Evolutionary conservation across 2,888 invertebrate species (phyloP).

Genomic region (Nymphalis polychloros): DNA sequence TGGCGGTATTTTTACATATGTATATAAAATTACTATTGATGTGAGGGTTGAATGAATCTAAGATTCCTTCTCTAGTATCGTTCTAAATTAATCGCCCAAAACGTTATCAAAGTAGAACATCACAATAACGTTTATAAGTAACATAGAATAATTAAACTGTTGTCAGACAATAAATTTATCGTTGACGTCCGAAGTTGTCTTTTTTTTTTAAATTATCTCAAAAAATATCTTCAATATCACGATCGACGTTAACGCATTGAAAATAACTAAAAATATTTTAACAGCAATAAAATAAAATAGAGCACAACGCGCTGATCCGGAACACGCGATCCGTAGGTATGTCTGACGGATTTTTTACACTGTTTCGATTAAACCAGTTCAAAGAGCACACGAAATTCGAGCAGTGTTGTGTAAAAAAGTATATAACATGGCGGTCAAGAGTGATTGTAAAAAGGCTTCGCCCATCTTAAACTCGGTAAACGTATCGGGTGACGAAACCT

Average conservation of each 20-base stretch:
- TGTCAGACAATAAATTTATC: neutral
- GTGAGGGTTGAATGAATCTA: too few relatives aligned
- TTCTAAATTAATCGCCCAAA: too few relatives aligned
- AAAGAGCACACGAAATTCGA: conserved; percentile 72
- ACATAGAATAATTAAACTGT: too few relatives aligned
- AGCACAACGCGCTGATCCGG: conserved; percentile 59
- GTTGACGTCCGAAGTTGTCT: neutral
- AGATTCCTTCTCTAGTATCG: too few relatives aligned
- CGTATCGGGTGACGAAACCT: conserved; percentile 40
- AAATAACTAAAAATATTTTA: conserved; percentile 39
- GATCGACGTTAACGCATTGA: conserved; percentile 23
- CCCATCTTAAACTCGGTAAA: conserved; percentile 32
- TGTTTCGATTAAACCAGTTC: conserved; percentile 71
- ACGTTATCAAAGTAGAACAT: too few relatives aligned
- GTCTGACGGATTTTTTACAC: conserved; percentile 61
- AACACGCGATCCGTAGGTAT: conserved; percentile 61
- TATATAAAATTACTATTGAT: too few relatives aligned
- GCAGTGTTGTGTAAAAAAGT: conserved; percentile 54
- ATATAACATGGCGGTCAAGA: conserved; percentile 41
- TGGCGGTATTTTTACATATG: too few relatives aligned
- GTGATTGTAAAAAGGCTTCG: conserved; percentile 41
- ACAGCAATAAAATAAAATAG: conserved; percentile 61
- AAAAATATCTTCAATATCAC: conserved; percentile 18
- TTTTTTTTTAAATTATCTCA: neutral
- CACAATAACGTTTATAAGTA: too few relatives aligned